A percentile compares a stretch with the other conserved stretches of the same genome.
Evolutionary conservation across 2,797 vertebrate genomes (phyloP).

Genomic region (Odontamblyopus lacepedii): DNA sequence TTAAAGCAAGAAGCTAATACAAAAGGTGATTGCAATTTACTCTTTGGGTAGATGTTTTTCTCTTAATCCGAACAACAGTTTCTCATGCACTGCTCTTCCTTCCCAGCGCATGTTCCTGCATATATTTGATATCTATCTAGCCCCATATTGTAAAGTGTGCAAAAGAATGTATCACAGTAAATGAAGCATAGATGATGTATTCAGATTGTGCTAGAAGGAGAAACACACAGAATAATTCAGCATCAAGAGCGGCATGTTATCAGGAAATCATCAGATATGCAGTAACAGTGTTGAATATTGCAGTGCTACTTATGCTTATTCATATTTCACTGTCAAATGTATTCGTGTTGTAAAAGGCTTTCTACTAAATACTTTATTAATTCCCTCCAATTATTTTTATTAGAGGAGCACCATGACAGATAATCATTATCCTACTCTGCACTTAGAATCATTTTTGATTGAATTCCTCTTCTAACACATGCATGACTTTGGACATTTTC

Average conservation of each 20-base stretch:
- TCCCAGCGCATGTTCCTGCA: background rate
- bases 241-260: conserved; percentile 1
- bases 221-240: conserved; percentile 10
- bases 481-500: too few species aligned
- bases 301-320: conserved; percentile 6
- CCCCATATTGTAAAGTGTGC: background rate
- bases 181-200: background rate
- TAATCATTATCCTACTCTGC: background rate
- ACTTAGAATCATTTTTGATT: background rate
- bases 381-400: background rate
- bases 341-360: conserved; percentile 1
- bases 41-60: background rate
- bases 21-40: background rate
- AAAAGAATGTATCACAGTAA: background rate
- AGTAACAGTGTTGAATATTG: conserved; percentile 11
- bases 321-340: conserved; percentile 5
- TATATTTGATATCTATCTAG: background rate
- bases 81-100: background rate
- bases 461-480: background rate
- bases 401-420: background rate
- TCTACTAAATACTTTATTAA: background rate
- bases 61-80: background rate
- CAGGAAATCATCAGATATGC: conserved; percentile 11
- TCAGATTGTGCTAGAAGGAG: conserved; percentile 2
- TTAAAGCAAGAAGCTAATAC: too few species aligned